A percentile compares a stretch with the other conserved stretches of the same genome.
Evolutionary conservation across 2,797 vertebrate genomes (phyloP).

Genomic region (Hippocampus kuda): DNA sequence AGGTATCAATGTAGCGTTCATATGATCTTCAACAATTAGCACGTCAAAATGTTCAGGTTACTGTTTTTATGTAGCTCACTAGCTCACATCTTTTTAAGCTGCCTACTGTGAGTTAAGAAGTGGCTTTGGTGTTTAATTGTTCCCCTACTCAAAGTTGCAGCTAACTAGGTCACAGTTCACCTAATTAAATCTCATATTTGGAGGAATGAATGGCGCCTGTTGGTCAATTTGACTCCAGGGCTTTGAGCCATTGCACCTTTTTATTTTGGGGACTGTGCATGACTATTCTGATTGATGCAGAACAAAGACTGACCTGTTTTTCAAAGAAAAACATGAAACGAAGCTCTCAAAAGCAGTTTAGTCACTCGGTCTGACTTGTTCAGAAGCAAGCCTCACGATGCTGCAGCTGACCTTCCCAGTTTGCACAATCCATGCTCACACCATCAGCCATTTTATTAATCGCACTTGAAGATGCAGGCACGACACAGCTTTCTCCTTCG

Average conservation of each 20-base stretch:
- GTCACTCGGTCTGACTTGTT: conserved; percentile 8
- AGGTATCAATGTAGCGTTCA: not conserved
- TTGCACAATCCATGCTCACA: not conserved
- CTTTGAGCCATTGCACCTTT: not conserved
- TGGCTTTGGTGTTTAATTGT: not conserved
- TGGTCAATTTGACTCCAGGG: not conserved
- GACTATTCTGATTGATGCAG: conserved; percentile 13
- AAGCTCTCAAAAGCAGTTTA: conserved; percentile 10
- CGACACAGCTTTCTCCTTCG: conserved; percentile 10
- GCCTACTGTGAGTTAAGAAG: not conserved
- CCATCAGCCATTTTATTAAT: conserved; percentile 20
- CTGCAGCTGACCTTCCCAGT: not conserved
- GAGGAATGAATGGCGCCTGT: not conserved
- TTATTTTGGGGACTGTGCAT: not conserved
- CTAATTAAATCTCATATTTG: not conserved
- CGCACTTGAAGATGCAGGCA: conserved; percentile 10
- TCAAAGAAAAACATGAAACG: conserved; percentile 5
- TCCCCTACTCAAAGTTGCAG: not conserved
- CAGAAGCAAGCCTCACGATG: not conserved
- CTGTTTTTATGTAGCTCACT: no score
- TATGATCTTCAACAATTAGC: not conserved
- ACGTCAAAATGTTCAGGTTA: no score
- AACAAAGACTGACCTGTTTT: conserved; percentile 5
- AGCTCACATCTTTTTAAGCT: not conserved
- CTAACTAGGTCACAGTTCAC: not conserved